Percentiles rank a stretch among this genome's conserved stretches.
Evolutionary conservation across 2,888 invertebrate species (phyloP).

Genomic region (Xestobium rufovillosum): DNA sequence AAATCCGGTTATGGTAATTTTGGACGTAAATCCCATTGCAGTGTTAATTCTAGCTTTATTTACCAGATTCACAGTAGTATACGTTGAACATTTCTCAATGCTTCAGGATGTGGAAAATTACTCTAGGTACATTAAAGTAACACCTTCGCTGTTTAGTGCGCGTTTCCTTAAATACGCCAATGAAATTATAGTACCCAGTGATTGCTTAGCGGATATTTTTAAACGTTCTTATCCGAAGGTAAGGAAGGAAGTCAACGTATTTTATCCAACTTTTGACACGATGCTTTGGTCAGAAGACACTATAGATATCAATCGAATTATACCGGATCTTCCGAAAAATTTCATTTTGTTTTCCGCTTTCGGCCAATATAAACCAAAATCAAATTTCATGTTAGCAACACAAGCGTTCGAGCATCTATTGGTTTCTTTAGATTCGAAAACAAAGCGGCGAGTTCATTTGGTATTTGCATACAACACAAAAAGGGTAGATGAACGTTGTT

Average conservation of each 20-base stretch:
- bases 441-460: constrained; percentile 32
- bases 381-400: constrained; percentile 35
- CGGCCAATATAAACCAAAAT: constrained; percentile 32
- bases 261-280: constrained; percentile 34
- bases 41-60: constrained; percentile 31
- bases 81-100: constrained; percentile 30
- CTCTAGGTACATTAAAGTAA: constrained; percentile 29
- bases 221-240: constrained; percentile 32
- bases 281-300: constrained; percentile 34
- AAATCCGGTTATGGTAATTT: constrained; percentile 31
- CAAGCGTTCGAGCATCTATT: constrained; percentile 36
- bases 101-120: constrained; percentile 25
- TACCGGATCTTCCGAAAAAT: constrained; percentile 34
- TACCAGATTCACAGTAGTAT: constrained; percentile 30
- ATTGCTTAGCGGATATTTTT: constrained; percentile 33
- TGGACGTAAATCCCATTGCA: constrained; percentile 32
- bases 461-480: constrained; percentile 36
- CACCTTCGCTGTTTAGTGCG: constrained; percentile 30
- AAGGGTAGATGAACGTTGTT: constrained; percentile 28
- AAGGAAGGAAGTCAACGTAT: constrained; percentile 25
- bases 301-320: constrained; percentile 33
- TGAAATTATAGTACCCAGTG: constrained; percentile 35
- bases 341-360: constrained; percentile 33
- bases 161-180: constrained; percentile 34
- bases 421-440: constrained; percentile 27